Percentiles rank a stretch among this genome's conserved stretches.
These are phyloP conservation scores for Pinna nobilis DNA, from an alignment of 1,140 invertebrate species.

Conservation along the genomic window DNA sequence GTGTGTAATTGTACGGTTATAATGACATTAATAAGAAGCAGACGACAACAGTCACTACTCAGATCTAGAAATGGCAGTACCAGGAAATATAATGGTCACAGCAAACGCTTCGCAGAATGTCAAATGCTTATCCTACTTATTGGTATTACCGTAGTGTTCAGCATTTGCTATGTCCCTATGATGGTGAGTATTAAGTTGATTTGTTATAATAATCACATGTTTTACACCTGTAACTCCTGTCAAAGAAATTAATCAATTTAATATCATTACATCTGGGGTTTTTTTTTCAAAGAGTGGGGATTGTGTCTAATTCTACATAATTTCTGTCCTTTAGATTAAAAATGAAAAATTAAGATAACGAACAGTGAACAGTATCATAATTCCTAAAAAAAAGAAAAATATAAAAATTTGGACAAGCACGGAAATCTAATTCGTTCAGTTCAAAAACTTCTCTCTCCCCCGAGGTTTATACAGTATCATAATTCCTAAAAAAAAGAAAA, in stretches of 20 bases:
- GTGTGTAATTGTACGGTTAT: conserved; percentile 70
- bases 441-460: too few species aligned
- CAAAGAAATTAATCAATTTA: too few species aligned
- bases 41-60: conserved; percentile 53
- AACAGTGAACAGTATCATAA: too few species aligned
- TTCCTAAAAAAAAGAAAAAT: neutral
- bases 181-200: conserved; percentile 66
- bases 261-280: too few species aligned
- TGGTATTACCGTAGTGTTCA: conserved; percentile 74
- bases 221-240: neutral
- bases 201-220: neutral
- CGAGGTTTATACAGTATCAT: too few species aligned
- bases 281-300: too few species aligned
- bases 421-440: too few species aligned
- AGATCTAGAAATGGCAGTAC: conserved; percentile 46
- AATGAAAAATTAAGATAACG: too few species aligned
- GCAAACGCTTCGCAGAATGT: conserved; percentile 71
- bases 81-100: conserved; percentile 54
- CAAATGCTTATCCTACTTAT: conserved; percentile 75
- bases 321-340: too few species aligned
- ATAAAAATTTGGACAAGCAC: too few species aligned
- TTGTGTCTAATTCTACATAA: too few species aligned
- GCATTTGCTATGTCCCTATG: conserved; percentile 73
- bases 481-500: neutral
- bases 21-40: conserved; percentile 61